Conservation (phyloP, 2,113 vertebrate genomes). For the Sinocyclocheilus maitianheensis region DNA sequence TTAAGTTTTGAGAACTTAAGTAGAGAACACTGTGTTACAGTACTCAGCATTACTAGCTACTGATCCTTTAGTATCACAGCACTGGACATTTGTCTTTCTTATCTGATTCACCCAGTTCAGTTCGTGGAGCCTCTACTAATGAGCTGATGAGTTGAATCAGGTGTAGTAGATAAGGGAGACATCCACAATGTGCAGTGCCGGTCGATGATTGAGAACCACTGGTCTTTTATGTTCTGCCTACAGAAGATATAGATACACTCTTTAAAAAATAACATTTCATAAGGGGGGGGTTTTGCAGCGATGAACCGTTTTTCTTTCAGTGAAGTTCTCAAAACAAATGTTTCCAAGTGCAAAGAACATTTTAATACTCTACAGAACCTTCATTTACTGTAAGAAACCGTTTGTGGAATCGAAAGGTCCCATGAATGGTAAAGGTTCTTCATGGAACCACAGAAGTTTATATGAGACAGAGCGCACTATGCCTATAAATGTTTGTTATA, state of each 20-base stretch:
- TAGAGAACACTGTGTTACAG: neutral
- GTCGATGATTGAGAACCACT: neutral
- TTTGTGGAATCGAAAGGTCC: neutral
- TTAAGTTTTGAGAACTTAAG: neutral
- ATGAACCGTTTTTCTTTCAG: neutral
- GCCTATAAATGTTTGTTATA: neutral
- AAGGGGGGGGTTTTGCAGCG: neutral
- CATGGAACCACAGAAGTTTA: neutral
- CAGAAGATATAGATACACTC: neutral
- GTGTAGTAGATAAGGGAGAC: slow-evolving; percentile 15
- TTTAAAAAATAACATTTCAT: neutral
- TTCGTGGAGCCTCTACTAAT: slow-evolving; percentile 18
- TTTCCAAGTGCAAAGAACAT: neutral
- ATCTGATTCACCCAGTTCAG: slow-evolving; percentile 13
- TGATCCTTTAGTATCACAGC: neutral
- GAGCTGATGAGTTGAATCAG: slow-evolving; percentile 25
- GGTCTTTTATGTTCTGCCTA: neutral
- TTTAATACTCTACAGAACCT: neutral
- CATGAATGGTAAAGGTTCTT: neutral
- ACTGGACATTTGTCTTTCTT: neutral
- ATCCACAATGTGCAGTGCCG: neutral
- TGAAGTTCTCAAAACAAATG: neutral
- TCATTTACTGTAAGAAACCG: neutral
- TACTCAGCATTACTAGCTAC: neutral
- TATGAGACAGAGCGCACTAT: neutral